Conservation (phyloP, 1,140 invertebrate genomes). For the Melitaea cinxia region DNA sequence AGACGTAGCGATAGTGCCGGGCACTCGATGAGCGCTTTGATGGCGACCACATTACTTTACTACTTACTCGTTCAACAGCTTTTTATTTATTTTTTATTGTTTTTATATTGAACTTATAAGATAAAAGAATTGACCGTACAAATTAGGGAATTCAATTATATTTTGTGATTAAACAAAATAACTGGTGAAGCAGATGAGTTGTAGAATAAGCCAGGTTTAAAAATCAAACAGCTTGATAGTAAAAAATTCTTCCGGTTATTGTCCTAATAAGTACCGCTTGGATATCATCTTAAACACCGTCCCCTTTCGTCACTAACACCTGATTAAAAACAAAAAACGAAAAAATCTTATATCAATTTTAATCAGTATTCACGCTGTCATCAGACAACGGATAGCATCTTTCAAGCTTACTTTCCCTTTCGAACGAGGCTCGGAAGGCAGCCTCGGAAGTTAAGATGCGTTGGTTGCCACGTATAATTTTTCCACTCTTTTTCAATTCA, state of each 20-base stretch:
- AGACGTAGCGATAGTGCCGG: conserved; percentile 31
- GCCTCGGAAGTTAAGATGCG: conserved; percentile 77
- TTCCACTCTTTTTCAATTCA: conserved; percentile 77
- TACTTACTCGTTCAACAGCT: neutral
- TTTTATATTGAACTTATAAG: neutral
- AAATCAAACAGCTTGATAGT: too few species aligned
- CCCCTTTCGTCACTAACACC: neutral
- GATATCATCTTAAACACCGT: neutral
- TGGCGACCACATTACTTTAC: conserved; percentile 5
- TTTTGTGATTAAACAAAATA: too few species aligned
- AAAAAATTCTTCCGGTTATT: too few species aligned
- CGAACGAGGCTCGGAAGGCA: conserved; percentile 57
- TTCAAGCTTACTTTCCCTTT: conserved; percentile 45
- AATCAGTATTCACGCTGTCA: neutral
- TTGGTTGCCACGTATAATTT: conserved; percentile 80
- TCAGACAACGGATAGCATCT: conserved; percentile 10
- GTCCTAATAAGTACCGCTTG: neutral
- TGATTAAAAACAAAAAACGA: neutral
- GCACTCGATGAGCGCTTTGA: conserved; percentile 25
- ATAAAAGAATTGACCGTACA: too few species aligned
- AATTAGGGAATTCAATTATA: too few species aligned
- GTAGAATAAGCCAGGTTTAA: too few species aligned
- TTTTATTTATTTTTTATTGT: neutral
- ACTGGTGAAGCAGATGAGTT: too few species aligned
- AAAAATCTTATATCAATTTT: neutral